Conservation (phyloP, 2,113 vertebrate genomes). For the Lophochroa leadbeateri region DNA sequence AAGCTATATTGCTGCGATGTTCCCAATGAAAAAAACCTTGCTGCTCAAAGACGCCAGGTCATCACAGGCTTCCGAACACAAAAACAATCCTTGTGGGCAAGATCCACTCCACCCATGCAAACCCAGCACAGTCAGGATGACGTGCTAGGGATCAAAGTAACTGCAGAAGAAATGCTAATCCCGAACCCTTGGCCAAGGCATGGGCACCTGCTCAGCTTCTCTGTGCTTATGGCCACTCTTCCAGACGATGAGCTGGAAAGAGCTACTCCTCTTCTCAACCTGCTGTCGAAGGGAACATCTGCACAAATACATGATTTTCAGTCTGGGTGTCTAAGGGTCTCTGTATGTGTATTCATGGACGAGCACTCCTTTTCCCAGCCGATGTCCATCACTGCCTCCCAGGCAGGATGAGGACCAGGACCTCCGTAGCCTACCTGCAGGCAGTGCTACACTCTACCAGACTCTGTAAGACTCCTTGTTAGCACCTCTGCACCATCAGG, state of each 20-base stretch:
- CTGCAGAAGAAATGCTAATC: background rate
- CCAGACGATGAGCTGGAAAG: background rate
- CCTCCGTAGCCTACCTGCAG: background rate
- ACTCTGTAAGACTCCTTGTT: background rate
- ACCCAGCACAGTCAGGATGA: background rate
- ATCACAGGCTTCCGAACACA: background rate
- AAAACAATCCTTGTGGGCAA: constrained; percentile 16
- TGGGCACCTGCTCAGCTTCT: background rate
- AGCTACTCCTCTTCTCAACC: background rate
- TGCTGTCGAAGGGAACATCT: background rate
- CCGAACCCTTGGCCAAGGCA: background rate
- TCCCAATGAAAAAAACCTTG: constrained; percentile 2
- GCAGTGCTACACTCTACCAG: background rate
- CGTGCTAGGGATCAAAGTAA: background rate
- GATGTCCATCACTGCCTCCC: background rate
- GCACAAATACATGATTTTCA: background rate
- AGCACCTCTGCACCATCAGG: background rate
- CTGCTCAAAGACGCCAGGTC: constrained; percentile 40
- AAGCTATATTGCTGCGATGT: background rate
- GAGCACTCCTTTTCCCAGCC: background rate
- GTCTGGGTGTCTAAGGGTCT: background rate
- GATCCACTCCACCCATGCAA: background rate
- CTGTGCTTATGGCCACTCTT: background rate
- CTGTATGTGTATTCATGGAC: background rate
- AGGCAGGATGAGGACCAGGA: background rate